These are phyloP conservation scores for Hoplostethus atlanticus DNA, from an alignment of 2,797 vertebrate genomes.

Conservation along the genomic window DNA sequence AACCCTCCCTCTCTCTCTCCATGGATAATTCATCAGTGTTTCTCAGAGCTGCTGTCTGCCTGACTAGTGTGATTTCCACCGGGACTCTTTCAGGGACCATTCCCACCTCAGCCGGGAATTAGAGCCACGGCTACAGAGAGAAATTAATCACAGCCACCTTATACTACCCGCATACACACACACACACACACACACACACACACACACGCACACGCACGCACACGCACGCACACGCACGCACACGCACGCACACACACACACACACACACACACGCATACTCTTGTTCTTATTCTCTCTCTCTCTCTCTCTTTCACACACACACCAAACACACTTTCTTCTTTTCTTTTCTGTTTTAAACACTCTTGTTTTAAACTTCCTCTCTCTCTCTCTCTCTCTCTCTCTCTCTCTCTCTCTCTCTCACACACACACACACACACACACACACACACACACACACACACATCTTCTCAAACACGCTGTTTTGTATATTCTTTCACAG, in stretches of 20 bases:
- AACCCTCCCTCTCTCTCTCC: slow-evolving; percentile 17
- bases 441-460: background rate
- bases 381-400: too few species aligned
- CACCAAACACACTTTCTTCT: background rate
- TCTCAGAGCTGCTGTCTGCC: slow-evolving; percentile 77
- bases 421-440: background rate
- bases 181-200: slow-evolving; percentile 32
- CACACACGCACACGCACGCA: slow-evolving; percentile 20
- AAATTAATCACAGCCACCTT: slow-evolving; percentile 83
- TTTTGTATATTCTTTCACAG: background rate
- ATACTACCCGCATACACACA: slow-evolving; percentile 50
- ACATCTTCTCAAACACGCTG: background rate
- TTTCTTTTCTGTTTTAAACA: slow-evolving; percentile 12
- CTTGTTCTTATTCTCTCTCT: background rate
- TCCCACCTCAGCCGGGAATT: slow-evolving; percentile 81
- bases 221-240: background rate
- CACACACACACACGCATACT: too few species aligned
- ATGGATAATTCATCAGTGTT: slow-evolving; percentile 87
- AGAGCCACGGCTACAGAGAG: slow-evolving; percentile 72
- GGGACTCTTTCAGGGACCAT: slow-evolving; percentile 82
- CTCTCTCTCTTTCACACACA: background rate
- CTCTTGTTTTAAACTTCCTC: slow-evolving; percentile 8
- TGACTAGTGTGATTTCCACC: slow-evolving; percentile 84
- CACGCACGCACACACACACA: background rate
- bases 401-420: background rate